Percentiles rank a stretch among this genome's conserved stretches.
phyloP scores from a whole-genome alignment of 2,888 invertebrate genomes.

The Galeruca laticollis region DNA sequence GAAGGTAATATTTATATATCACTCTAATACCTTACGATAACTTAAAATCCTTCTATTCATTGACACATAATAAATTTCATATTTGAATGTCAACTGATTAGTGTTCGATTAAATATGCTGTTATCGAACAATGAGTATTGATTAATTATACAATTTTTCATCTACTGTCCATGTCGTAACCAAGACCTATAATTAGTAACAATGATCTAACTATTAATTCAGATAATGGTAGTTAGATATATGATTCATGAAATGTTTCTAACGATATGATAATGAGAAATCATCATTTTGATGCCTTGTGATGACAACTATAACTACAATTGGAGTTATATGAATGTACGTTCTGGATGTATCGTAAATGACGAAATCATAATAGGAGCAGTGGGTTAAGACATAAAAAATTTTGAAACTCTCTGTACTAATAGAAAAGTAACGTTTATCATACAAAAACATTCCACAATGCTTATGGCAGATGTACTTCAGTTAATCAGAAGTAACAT shows the following conservation, averaged over 20 bases:
- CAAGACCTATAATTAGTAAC: constrained; percentile 37
- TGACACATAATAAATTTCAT: constrained; percentile 27
- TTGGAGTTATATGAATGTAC: too few relatives aligned
- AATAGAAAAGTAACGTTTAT: too few relatives aligned
- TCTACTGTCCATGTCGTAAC: constrained; percentile 18
- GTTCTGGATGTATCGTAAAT: too few relatives aligned
- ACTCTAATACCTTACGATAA: background rate
- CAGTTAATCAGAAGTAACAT: too few relatives aligned
- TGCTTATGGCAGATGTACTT: too few relatives aligned
- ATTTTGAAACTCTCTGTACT: too few relatives aligned
- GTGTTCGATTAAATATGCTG: constrained; percentile 17
- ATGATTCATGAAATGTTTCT: constrained; percentile 25
- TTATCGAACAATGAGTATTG: constrained; percentile 31
- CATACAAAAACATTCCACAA: too few relatives aligned
- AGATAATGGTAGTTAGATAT: constrained; percentile 27
- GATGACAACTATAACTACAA: constrained; percentile 23
- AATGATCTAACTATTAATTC: constrained; percentile 28
- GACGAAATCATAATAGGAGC: too few relatives aligned
- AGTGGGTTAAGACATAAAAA: too few relatives aligned
- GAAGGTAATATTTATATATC: background rate
- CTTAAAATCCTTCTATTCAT: background rate
- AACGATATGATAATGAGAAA: constrained; percentile 27
- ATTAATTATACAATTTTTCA: constrained; percentile 37
- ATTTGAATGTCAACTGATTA: constrained; percentile 27
- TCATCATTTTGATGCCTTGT: constrained; percentile 12